Conservation (phyloP, 1,140 invertebrate genomes). For the Heliothis subflexa region DNA sequence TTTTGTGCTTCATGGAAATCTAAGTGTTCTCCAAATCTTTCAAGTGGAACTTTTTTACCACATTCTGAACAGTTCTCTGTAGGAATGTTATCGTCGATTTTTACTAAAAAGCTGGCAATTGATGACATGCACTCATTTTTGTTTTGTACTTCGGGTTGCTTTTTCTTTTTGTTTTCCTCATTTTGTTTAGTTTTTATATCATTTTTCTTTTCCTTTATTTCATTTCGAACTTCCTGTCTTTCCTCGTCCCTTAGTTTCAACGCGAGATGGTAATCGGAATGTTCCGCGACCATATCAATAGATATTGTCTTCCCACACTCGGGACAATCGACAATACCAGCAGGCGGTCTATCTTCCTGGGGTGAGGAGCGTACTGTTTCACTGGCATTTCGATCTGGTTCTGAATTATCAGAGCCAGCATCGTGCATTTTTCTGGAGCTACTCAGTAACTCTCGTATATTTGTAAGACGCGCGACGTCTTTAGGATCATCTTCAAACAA, state of each 20-base stretch:
- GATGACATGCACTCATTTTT: slow-evolving; percentile 59
- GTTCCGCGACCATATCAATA: slow-evolving; percentile 80
- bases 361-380: not conserved
- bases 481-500: slow-evolving; percentile 75
- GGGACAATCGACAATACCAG: slow-evolving; percentile 71
- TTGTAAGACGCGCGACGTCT: slow-evolving; percentile 66
- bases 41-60: slow-evolving; percentile 86
- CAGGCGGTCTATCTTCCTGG: slow-evolving; percentile 45
- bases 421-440: slow-evolving; percentile 56
- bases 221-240: slow-evolving; percentile 66
- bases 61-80: slow-evolving; percentile 88
- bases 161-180: slow-evolving; percentile 56
- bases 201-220: slow-evolving; percentile 57
- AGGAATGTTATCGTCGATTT: slow-evolving; percentile 67
- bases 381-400: slow-evolving; percentile 43
- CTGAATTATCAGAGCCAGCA: not conserved
- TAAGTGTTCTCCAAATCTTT: slow-evolving; percentile 88
- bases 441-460: slow-evolving; percentile 71
- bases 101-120: slow-evolving; percentile 75
- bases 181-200: slow-evolving; percentile 55
- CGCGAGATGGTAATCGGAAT: slow-evolving; percentile 88
- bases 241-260: slow-evolving; percentile 87
- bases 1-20: slow-evolving; percentile 91
- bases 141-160: slow-evolving; percentile 44
- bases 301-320: slow-evolving; percentile 86